These are phyloP conservation scores for Lasioglossum lativentre DNA, from an alignment of 2,888 invertebrate species.

Conservation along the genomic window DNA sequence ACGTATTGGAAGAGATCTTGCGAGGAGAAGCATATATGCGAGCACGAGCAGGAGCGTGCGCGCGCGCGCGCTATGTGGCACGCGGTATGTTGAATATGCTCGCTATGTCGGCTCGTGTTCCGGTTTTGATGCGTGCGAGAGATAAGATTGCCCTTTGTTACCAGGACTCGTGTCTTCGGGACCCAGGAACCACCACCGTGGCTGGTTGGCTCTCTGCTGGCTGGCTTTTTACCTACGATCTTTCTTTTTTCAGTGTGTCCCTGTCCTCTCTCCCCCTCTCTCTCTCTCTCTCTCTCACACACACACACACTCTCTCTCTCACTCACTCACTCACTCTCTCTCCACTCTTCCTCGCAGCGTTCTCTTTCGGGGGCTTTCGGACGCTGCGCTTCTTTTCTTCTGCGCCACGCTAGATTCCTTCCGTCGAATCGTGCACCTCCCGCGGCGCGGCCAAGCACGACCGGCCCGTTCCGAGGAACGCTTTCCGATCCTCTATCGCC, in stretches of 20 bases:
- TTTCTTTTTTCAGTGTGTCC: slow-evolving; percentile 49
- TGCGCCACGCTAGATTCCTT: slow-evolving; percentile 46
- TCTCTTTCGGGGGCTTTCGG: slow-evolving; percentile 8
- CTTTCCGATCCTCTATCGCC: slow-evolving; percentile 43
- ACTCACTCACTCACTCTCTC: neutral
- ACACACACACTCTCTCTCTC: neutral
- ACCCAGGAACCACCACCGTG: slow-evolving; percentile 70
- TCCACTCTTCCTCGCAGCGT: neutral
- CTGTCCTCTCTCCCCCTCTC: slow-evolving; percentile 15
- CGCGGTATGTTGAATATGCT: slow-evolving; percentile 83
- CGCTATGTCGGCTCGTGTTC: slow-evolving; percentile 83
- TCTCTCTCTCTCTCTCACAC: neutral
- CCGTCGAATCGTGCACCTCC: slow-evolving; percentile 58
- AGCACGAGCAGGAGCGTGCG: slow-evolving; percentile 64
- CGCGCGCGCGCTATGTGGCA: slow-evolving; percentile 66
- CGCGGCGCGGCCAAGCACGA: slow-evolving; percentile 36
- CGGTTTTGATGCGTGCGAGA: slow-evolving; percentile 83
- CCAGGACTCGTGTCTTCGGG: slow-evolving; percentile 81
- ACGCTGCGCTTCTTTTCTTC: slow-evolving; percentile 7
- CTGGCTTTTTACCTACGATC: slow-evolving; percentile 66
- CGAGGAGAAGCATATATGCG: slow-evolving; percentile 36
- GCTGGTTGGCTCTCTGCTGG: neutral
- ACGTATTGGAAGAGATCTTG: slow-evolving; percentile 77
- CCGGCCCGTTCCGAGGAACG: slow-evolving; percentile 23
- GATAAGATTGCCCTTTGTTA: slow-evolving; percentile 84